These are phyloP conservation scores for Suillia variegata DNA, from an alignment of 2,888 invertebrate species.

Conservation along the genomic window DNA sequence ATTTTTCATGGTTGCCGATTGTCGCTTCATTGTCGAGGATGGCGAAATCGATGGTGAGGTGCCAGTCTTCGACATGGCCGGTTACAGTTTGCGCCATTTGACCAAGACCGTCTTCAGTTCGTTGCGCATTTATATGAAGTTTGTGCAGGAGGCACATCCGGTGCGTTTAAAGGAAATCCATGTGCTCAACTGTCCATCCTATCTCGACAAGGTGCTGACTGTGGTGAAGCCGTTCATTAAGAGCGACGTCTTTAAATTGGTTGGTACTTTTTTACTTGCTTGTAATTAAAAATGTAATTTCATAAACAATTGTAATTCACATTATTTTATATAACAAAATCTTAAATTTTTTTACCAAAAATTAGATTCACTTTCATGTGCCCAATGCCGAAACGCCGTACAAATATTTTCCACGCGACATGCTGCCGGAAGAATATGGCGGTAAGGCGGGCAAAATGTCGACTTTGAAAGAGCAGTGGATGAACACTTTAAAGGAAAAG, in stretches of 20 bases:
- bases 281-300: background rate
- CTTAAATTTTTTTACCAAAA: constrained; percentile 26
- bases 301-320: background rate
- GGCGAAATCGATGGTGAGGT: constrained; percentile 71
- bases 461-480: constrained; percentile 69
- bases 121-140: constrained; percentile 73
- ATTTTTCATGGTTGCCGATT: constrained; percentile 76
- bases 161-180: constrained; percentile 71
- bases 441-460: constrained; percentile 69
- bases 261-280: constrained; percentile 58
- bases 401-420: constrained; percentile 68
- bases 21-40: constrained; percentile 64
- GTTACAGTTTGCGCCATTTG: constrained; percentile 69
- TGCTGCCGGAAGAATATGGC: constrained; percentile 73
- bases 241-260: constrained; percentile 70
- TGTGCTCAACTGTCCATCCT: constrained; percentile 69
- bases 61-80: constrained; percentile 73
- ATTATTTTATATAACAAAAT: background rate
- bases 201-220: constrained; percentile 68
- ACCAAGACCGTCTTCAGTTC: constrained; percentile 69
- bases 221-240: constrained; percentile 72
- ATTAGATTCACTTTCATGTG: constrained; percentile 72
- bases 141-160: constrained; percentile 76
- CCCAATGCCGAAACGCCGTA: constrained; percentile 70
- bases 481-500: constrained; percentile 66